Base-by-base conservation (phyloP, 2,113 vertebrate genomes). In the Thunnus thynnus region DNA sequence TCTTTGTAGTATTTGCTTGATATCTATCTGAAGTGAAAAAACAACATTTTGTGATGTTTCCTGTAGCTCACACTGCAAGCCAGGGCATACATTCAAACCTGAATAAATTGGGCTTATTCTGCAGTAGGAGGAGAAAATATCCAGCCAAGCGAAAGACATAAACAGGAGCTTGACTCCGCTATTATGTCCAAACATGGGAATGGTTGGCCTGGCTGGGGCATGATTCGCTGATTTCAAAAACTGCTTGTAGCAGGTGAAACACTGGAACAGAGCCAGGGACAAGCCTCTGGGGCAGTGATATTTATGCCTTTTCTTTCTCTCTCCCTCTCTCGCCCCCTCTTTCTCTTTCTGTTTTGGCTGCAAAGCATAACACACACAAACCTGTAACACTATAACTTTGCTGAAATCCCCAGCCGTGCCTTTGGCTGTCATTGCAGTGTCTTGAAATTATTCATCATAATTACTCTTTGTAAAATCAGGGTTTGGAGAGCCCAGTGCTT, bases 171-270 rank as follows among this genome's bases (percentile, higher is more conserved):
- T 44, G 17, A 68, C 55, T 57, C 65, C 1, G 61, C 50, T 73
- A 65, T 89, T 82, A 80, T 76, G 88, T 90, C 36, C 25, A 87
- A 86, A 83, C 83, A 80, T 68, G 65, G 48, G 25, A 78, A 73
- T 51, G 46, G 50, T 64, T 70, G 68, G 67, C 64, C 63, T 61
- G 52, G 76, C 61, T 79, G 65, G 51, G 54, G 58, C 47, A 74
- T 54, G 80, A 88, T 64, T 78, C 5, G 17, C 76, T 79, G 67
- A 47, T 82, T 80, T 62, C 4, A 78, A 55, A 66, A 79, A 70
- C 56, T n/a, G 10, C 18, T 54, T 69, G 72, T 68, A 67, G 78
- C 71, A 85, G 79, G 72, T 90, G 63, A 76, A 82, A 78, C 51
- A 50, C 87, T 76, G 61, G 36, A 78, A 66, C 55, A 72, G 36